Base-by-base conservation (phyloP, 2,113 vertebrate genomes). In the Ariopsis seemanni region DNA sequence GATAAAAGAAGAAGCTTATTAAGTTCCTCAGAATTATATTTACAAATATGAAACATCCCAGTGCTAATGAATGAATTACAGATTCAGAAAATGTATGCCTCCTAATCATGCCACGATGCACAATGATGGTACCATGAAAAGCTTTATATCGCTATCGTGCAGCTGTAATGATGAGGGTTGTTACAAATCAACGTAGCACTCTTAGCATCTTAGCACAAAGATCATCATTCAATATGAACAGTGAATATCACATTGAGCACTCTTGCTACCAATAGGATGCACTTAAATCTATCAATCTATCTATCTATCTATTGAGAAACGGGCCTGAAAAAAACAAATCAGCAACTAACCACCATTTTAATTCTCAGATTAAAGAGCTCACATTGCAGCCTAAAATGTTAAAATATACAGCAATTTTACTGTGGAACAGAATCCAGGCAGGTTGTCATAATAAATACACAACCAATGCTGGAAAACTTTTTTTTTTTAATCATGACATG, bases 1-100 rank as follows among this genome's bases (percentile, higher is more conserved):
- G 27, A 48, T 74, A 84, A 55, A 17, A 78, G 71, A 72, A 20
- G 52, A 83, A 90, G 72, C 84, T 87, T 55, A 77, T 57, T 72
- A 84, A 83, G 25, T 79, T 63, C 20, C 27, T 85, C 75, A 48
- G 58, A 79, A 62, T 81, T 81, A 60, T 48, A 60, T 82, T 62
- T 48, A 9, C 30, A 48, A 81, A 62, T 82, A 22, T 15, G 25
- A 15, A 55, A 79, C 22, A 30, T 57, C 14, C 2, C 52, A 55
- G 18, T 62, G 55, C 9, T 80, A 80, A 65, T 67, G 10, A 57
- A 27, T 5, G 18, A 79, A 55, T 55, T 55, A 57, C 7, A 85
- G 58, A 78, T 12, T 15, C 15, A 50, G 34, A 62, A 34, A 74
- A 25, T 74, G 4, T 58, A 30, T 69, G 10, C 57, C 50, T 55